A percentile compares a stretch with the other conserved stretches of the same genome.
Evolutionary conservation across 2,797 vertebrate genomes (phyloP).

Genomic region (Glyptemys insculpta): DNA sequence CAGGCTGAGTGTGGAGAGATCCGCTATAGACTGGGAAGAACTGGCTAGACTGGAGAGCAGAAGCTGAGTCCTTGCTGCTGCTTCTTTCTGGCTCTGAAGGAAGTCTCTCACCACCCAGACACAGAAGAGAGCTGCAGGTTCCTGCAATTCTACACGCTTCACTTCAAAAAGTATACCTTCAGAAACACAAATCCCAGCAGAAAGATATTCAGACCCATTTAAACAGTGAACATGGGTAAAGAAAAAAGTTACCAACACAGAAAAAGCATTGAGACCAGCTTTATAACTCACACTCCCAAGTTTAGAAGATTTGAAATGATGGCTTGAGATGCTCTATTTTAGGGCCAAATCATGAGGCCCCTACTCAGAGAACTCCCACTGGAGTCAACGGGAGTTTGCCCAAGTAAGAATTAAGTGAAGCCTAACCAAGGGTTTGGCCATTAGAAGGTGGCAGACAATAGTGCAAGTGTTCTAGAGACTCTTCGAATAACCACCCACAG

Average conservation of each 20-base stretch:
- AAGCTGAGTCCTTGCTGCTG: constrained; percentile 70
- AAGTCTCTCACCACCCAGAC: constrained; percentile 90
- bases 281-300: neutral
- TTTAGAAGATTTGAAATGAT: neutral
- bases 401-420: neutral
- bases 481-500: neutral
- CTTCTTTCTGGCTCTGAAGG: constrained; percentile 80
- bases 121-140: constrained; percentile 85
- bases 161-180: constrained; percentile 90
- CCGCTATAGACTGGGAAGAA: constrained; percentile 75
- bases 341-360: neutral
- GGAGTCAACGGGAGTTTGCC: neutral
- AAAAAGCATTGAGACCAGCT: neutral
- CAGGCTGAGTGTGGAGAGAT: constrained; percentile 80
- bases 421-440: neutral
- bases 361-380: neutral
- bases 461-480: neutral
- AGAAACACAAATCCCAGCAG: neutral
- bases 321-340: neutral
- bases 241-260: neutral
- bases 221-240: neutral
- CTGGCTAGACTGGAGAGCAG: constrained; percentile 74
- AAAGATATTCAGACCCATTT: neutral
- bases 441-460: neutral
- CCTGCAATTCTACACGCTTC: constrained; percentile 78